Evolutionary conservation across 2,113 vertebrate genomes (phyloP).

Genomic region (Malurus melanocephalus): DNA sequence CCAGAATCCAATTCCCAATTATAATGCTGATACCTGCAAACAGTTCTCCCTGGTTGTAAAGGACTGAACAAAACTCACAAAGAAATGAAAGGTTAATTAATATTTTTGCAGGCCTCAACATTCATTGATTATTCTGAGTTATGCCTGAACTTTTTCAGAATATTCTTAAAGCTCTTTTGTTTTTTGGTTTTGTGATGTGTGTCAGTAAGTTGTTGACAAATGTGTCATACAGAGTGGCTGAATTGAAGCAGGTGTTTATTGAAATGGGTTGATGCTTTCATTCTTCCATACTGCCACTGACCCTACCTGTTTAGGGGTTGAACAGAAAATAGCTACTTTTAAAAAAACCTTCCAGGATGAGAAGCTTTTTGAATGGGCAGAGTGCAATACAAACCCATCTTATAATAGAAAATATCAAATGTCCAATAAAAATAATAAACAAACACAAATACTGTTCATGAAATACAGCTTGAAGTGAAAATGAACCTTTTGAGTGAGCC

Average conservation of each 20-base stretch:
- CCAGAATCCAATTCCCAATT: neutral
- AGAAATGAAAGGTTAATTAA: neutral
- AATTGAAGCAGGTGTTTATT: neutral
- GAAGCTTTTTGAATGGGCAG: neutral
- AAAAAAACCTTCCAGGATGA: neutral
- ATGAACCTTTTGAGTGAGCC: neutral
- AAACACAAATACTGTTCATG: neutral
- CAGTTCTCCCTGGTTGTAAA: neutral
- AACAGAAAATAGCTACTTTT: neutral
- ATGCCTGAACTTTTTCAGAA: neutral
- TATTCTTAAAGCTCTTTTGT: neutral
- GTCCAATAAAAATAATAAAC: neutral
- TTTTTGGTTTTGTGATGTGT: neutral
- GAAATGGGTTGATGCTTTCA: neutral
- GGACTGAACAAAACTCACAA: neutral
- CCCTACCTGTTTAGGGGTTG: neutral
- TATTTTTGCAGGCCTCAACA: neutral
- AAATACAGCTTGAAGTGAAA: neutral
- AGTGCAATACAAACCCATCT: neutral
- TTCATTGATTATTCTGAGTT: neutral
- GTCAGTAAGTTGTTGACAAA: neutral
- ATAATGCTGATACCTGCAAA: neutral
- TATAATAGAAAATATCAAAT: neutral
- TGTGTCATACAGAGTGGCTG: neutral
- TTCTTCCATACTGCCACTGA: neutral